Evolutionary conservation across 1,140 invertebrate species (phyloP).

Genomic region (Centruroides sculpturatus): DNA sequence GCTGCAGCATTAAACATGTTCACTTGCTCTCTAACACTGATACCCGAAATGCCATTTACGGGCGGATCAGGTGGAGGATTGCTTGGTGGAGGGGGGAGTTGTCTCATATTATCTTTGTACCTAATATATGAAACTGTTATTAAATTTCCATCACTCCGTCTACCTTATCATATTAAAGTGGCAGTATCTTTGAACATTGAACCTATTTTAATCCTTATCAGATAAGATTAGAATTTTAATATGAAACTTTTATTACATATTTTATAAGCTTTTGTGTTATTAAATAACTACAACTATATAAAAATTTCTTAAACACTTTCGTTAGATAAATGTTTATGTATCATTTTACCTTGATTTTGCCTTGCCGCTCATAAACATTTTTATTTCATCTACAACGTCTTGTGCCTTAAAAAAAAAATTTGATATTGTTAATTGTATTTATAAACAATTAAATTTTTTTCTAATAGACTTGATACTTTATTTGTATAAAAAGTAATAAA

Average conservation of each 20-base stretch:
- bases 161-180: too few relatives aligned
- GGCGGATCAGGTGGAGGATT: slow-evolving; percentile 22
- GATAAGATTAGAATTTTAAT: too few relatives aligned
- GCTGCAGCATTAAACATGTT: slow-evolving; percentile 38
- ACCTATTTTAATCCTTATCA: too few relatives aligned
- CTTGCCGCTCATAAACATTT: slow-evolving; percentile 60
- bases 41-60: slow-evolving; percentile 31
- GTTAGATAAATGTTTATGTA: too few relatives aligned
- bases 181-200: too few relatives aligned
- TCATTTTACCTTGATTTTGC: slow-evolving; percentile 11
- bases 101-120: not conserved
- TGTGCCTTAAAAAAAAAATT: slow-evolving; percentile 47
- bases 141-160: too few relatives aligned
- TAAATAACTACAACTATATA: too few relatives aligned
- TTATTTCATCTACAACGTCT: slow-evolving; percentile 71
- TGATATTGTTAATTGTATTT: not conserved
- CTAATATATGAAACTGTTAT: not conserved
- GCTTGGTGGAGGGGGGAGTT: slow-evolving; percentile 25
- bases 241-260: too few relatives aligned
- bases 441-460: not conserved
- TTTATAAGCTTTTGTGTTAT: too few relatives aligned
- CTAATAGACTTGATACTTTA: too few relatives aligned
- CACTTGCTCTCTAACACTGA: slow-evolving; percentile 42
- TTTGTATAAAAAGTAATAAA: not conserved
- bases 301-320: too few relatives aligned